Evolutionary conservation across 2,888 invertebrate genomes (phyloP).

Genomic region (Neria commutata): DNA sequence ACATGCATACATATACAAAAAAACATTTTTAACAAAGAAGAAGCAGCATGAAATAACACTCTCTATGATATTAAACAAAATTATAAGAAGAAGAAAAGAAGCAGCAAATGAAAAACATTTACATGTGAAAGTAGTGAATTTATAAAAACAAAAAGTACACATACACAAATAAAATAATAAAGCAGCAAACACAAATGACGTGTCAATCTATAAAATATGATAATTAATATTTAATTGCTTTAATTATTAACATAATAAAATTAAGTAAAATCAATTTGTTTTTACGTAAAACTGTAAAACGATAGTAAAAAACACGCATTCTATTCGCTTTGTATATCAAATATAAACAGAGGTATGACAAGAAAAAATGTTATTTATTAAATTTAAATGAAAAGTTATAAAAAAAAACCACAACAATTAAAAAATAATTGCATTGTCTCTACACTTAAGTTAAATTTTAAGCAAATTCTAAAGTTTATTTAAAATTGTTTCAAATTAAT

Average conservation of each 20-base stretch:
- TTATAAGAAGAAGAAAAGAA: slow-evolving; percentile 23
- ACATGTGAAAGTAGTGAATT: slow-evolving; percentile 32
- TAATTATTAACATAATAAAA: neutral
- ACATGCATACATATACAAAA: slow-evolving; percentile 5
- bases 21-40: slow-evolving; percentile 4
- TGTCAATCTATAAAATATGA: slow-evolving; percentile 1
- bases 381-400: slow-evolving; percentile 14
- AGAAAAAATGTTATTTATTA: slow-evolving; percentile 32
- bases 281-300: slow-evolving; percentile 27
- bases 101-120: slow-evolving; percentile 36
- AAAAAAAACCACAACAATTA: no score
- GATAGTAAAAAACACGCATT: slow-evolving; percentile 19
- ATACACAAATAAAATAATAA: slow-evolving; percentile 20
- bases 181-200: neutral
- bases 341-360: slow-evolving; percentile 23
- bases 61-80: neutral
- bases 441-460: no score
- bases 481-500: no score
- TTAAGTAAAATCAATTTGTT: neutral
- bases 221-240: slow-evolving; percentile 4
- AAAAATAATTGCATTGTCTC: no score
- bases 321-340: slow-evolving; percentile 20
- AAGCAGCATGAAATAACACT: no score
- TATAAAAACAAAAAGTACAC: slow-evolving; percentile 25
- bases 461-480: no score